Percentiles rank a stretch among this genome's conserved stretches.
These are phyloP conservation scores for Epizoanthus illoricatus DNA, from an alignment of 92 coral and sea anemone species.

Conservation along the genomic window DNA sequence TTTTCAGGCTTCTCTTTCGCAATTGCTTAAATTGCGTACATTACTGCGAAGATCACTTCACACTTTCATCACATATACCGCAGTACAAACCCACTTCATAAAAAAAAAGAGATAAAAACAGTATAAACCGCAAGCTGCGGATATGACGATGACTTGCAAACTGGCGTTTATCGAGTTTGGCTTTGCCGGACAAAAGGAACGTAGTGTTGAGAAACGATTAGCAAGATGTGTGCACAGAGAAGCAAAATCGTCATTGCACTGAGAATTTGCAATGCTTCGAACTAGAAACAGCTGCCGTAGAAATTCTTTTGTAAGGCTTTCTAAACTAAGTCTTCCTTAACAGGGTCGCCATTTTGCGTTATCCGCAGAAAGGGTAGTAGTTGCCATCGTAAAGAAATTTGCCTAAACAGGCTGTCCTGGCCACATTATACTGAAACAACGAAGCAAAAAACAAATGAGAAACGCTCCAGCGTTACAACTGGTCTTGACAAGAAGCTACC, in stretches of 20 bases:
- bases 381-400: not conserved
- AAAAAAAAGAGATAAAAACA: too few species aligned
- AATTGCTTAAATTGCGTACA: too few species aligned
- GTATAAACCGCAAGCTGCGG: too few species aligned
- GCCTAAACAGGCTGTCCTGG: not conserved
- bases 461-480: too few species aligned
- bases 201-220: not conserved
- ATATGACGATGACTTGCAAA: not conserved
- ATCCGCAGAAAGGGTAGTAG: not conserved
- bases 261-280: constrained; percentile 8
- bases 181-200: constrained; percentile 2
- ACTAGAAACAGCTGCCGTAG: not conserved
- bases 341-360: not conserved
- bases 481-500: too few species aligned
- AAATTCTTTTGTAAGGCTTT: constrained; percentile 6
- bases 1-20: too few species aligned
- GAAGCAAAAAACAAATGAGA: too few species aligned
- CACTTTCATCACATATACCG: too few species aligned
- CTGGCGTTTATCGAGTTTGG: not conserved
- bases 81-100: too few species aligned
- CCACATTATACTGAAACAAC: too few species aligned
- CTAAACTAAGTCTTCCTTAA: not conserved
- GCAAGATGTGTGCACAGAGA: not conserved
- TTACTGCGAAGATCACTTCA: too few species aligned
- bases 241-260: not conserved